Conservation (phyloP, 2,113 vertebrate genomes). For the Dinomys branickii region DNA sequence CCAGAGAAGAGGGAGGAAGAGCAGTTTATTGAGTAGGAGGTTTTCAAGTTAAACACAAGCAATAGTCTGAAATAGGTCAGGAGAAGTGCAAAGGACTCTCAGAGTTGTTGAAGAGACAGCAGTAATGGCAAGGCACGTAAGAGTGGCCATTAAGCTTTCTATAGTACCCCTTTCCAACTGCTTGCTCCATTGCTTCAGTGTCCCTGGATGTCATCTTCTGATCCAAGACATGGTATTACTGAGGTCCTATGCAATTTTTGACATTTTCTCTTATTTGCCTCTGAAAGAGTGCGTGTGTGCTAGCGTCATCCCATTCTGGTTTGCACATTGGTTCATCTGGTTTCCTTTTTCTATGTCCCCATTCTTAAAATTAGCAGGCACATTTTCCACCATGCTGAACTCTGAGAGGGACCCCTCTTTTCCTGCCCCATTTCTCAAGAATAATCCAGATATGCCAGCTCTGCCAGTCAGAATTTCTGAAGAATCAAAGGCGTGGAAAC, state of each 20-base stretch:
- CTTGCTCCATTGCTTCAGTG: slow-evolving; percentile 26
- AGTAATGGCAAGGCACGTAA: slow-evolving; percentile 37
- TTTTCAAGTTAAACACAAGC: slow-evolving; percentile 71
- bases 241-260: slow-evolving; percentile 10
- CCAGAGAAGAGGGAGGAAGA: slow-evolving; percentile 58
- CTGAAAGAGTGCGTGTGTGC: neutral
- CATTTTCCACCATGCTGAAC: slow-evolving; percentile 24
- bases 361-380: neutral
- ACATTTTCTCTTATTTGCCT: slow-evolving; percentile 38
- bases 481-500: slow-evolving; percentile 36
- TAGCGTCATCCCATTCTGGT: neutral
- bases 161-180: neutral
- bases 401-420: neutral
- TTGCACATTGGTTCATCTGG: neutral
- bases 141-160: slow-evolving; percentile 4
- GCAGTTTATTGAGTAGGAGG: slow-evolving; percentile 4
- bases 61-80: slow-evolving; percentile 65
- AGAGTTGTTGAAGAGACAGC: slow-evolving; percentile 58
- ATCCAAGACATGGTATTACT: slow-evolving; percentile 12
- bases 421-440: neutral
- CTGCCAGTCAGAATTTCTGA: slow-evolving; percentile 12
- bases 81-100: slow-evolving; percentile 66
- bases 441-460: neutral
- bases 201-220: slow-evolving; percentile 13
- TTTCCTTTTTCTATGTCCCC: neutral